Conservation (phyloP, 2,888 invertebrate genomes). For the Clusia tigrina region DNA sequence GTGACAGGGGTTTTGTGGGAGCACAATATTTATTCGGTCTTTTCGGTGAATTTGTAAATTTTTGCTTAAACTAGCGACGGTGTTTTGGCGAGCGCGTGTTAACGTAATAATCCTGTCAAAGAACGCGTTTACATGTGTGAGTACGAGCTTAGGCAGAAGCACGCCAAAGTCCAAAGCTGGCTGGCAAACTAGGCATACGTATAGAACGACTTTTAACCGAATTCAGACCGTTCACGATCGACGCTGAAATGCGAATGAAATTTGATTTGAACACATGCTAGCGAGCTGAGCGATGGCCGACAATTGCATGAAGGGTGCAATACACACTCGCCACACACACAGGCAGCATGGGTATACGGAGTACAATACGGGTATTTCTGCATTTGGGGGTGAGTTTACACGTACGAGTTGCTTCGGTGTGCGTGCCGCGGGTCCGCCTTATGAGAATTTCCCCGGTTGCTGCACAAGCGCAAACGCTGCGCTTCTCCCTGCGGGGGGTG, state of each 20-base stretch:
- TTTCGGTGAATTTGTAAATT: too few relatives aligned
- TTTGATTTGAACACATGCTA: slow-evolving; percentile 17
- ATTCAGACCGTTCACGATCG: slow-evolving; percentile 32
- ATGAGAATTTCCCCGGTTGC: slow-evolving; percentile 9
- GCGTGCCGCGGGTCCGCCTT: too few relatives aligned
- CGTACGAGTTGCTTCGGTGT: too few relatives aligned
- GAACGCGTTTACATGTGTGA: too few relatives aligned
- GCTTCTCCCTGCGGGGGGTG: too few relatives aligned
- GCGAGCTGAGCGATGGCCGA: not conserved
- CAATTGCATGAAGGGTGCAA: slow-evolving; percentile 9
- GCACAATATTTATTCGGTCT: too few relatives aligned
- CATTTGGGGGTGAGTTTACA: slow-evolving; percentile 30
- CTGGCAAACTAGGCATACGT: not conserved
- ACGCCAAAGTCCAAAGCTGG: not conserved
- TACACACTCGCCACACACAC: not conserved
- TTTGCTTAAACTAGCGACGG: too few relatives aligned
- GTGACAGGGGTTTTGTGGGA: too few relatives aligned
- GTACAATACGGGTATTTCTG: not conserved
- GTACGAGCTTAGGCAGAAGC: too few relatives aligned
- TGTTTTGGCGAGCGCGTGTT: too few relatives aligned
- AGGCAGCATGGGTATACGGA: not conserved
- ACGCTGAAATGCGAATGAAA: slow-evolving; percentile 56
- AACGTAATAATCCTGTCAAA: too few relatives aligned
- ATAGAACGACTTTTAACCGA: not conserved
- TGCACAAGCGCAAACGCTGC: not conserved